These are phyloP conservation scores for Prolemur simus DNA, from an alignment of 2,113 vertebrate species.

Conservation along the genomic window DNA sequence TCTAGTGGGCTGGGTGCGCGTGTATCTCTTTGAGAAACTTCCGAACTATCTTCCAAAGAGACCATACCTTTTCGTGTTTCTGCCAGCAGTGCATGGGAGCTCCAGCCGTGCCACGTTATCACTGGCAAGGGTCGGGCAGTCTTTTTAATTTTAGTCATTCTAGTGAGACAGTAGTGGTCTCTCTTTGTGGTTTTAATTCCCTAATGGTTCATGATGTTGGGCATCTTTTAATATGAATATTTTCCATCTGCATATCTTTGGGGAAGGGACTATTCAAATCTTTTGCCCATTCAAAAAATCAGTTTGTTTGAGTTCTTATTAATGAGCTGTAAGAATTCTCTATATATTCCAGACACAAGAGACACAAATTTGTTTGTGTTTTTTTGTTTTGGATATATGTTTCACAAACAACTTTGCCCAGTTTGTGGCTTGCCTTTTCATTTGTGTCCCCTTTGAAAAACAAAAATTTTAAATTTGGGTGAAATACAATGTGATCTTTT, in stretches of 20 bases:
- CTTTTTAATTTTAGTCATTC: not conserved
- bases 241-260: not conserved
- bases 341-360: not conserved
- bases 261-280: not conserved
- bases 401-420: not conserved
- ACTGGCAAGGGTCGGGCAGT: not conserved
- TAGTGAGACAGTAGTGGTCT: not conserved
- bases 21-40: not conserved
- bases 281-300: not conserved
- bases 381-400: not conserved
- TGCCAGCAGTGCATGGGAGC: too few species aligned
- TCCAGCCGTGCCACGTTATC: accelerated
- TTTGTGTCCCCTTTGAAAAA: not conserved
- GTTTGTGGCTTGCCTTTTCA: not conserved
- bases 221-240: not conserved
- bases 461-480: not conserved
- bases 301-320: not conserved
- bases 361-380: too few species aligned
- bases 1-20: too few species aligned
- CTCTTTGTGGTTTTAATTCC: not conserved
- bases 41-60: too few species aligned
- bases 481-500: not conserved
- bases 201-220: not conserved
- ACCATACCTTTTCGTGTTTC: not conserved
- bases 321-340: not conserved